Evolutionary conservation across 2,797 vertebrate species (phyloP).

Genomic region (Naso thynnoides): DNA sequence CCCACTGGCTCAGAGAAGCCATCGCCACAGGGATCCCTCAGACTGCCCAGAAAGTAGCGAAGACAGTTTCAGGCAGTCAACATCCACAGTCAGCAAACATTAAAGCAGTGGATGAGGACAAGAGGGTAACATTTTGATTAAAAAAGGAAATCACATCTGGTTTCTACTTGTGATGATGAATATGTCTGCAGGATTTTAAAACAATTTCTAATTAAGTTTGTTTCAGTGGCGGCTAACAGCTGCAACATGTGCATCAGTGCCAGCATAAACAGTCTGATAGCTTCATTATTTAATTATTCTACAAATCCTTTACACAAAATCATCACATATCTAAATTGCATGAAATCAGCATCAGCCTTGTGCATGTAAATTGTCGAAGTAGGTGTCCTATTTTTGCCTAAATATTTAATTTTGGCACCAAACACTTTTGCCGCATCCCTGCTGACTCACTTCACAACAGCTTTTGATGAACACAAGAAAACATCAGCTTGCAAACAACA

Average conservation of each 20-base stretch:
- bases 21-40: slow-evolving; percentile 47
- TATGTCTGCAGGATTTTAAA: not conserved
- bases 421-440: slow-evolving; percentile 1
- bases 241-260: not conserved
- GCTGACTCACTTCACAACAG: slow-evolving; percentile 28
- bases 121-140: not conserved
- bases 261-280: slow-evolving; percentile 1
- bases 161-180: not conserved
- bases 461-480: slow-evolving; percentile 49
- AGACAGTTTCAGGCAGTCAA: slow-evolving; percentile 24
- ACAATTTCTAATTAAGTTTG: not conserved
- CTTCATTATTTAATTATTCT: slow-evolving; percentile 22
- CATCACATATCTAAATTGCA: slow-evolving; percentile 39
- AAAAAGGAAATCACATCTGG: not conserved
- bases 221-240: not conserved
- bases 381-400: slow-evolving; percentile 30
- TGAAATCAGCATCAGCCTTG: slow-evolving; percentile 31
- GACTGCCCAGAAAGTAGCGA: slow-evolving; percentile 48
- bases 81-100: slow-evolving; percentile 39
- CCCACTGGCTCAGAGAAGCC: slow-evolving; percentile 66
- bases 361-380: slow-evolving; percentile 25
- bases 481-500: slow-evolving; percentile 45
- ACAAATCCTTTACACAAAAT: slow-evolving; percentile 19
- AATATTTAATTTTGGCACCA: slow-evolving; percentile 39
- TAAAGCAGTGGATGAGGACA: slow-evolving; percentile 32